Conservation (phyloP, 2,888 invertebrate genomes). For the Drosophila nigricruria region DNA sequence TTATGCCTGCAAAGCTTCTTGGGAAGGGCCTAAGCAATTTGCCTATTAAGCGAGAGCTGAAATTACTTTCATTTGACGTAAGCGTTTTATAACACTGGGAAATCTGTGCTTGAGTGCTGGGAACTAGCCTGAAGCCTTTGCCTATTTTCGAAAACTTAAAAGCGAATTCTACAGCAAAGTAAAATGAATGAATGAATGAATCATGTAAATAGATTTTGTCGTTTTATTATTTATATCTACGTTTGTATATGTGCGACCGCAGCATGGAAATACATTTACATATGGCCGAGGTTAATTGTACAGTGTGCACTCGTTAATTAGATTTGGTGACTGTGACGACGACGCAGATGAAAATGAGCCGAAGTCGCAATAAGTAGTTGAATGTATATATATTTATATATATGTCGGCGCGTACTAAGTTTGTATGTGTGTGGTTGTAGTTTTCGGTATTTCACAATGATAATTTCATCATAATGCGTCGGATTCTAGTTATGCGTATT, state of each 20-base stretch:
- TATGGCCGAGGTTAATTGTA: constrained; percentile 71
- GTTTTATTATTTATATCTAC: constrained; percentile 12
- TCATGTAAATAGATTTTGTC: constrained; percentile 13
- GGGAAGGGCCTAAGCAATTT: constrained; percentile 30
- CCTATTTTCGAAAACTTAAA: constrained; percentile 24
- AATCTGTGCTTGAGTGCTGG: constrained; percentile 34
- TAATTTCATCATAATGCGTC: too few species aligned
- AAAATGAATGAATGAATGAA: constrained; percentile 15
- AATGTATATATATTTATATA: not conserved
- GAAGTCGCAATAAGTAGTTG: not conserved
- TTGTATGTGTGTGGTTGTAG: too few species aligned
- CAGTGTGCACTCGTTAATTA: constrained; percentile 67
- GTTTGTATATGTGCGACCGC: constrained; percentile 1
- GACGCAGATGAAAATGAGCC: constrained; percentile 19
- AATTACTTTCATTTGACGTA: constrained; percentile 55
- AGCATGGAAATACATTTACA: constrained; percentile 63
- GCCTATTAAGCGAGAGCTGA: constrained; percentile 30
- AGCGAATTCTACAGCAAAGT: not conserved
- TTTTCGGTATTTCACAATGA: too few species aligned
- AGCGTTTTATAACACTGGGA: constrained; percentile 22
- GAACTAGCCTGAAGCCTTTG: constrained; percentile 39
- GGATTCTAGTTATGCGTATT: too few species aligned
- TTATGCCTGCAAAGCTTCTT: not conserved
- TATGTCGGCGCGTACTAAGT: too few species aligned
- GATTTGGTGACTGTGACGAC: constrained; percentile 53